Evolutionary conservation across 2,888 invertebrate species (phyloP).

Genomic region (Clivina fossor): DNA sequence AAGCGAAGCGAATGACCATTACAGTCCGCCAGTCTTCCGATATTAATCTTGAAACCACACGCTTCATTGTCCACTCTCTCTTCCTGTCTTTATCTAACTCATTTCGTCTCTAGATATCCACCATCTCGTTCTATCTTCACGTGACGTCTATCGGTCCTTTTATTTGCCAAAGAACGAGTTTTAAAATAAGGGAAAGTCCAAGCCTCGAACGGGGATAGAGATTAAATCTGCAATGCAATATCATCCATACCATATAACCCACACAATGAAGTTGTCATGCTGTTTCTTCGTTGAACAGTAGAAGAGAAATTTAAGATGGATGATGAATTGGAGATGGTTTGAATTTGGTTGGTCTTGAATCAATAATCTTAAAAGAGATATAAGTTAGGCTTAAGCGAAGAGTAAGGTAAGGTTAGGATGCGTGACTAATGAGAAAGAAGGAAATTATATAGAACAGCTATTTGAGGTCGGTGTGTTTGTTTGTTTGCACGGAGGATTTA

Average conservation of each 20-base stretch:
- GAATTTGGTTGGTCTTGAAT: no score
- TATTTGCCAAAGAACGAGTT: conserved; percentile 6
- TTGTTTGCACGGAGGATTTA: no score
- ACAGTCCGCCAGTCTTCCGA: not conserved
- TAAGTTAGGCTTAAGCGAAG: no score
- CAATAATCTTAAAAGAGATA: conserved; percentile 33
- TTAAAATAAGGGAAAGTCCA: conserved; percentile 33
- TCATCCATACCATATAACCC: conserved; percentile 17
- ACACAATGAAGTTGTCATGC: conserved; percentile 23
- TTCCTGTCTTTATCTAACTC: not conserved
- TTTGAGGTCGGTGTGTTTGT: no score
- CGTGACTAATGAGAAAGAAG: not conserved
- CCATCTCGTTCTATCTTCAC: conserved; percentile 2
- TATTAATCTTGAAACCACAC: not conserved
- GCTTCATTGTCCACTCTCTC: not conserved
- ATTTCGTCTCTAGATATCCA: not conserved
- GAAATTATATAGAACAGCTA: no score
- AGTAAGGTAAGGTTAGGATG: no score
- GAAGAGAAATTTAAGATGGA: no score
- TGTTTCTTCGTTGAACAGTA: no score
- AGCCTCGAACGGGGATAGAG: conserved; percentile 22
- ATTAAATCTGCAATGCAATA: conserved; percentile 33
- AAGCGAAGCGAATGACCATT: no score
- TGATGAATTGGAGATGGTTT: no score
- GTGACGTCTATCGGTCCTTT: not conserved